Percentiles rank a stretch among this genome's conserved stretches.
Evolutionary conservation across 2,113 vertebrate genomes (phyloP).

Genomic region (Puntigrus tetrazona): DNA sequence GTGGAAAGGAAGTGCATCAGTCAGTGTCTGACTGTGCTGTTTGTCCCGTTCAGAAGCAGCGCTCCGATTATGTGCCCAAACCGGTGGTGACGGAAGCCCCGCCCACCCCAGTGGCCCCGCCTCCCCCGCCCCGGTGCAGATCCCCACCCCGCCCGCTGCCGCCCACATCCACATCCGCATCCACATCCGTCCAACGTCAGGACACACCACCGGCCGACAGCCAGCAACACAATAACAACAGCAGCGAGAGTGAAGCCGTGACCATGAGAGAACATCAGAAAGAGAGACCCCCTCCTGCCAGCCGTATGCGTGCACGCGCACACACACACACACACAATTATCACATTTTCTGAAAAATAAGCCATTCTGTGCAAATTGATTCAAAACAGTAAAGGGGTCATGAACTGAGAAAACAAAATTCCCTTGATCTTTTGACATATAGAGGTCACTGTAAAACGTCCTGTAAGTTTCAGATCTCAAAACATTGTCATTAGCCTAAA

Average conservation of each 20-base stretch:
- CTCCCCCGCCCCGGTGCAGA: conserved; percentile 61
- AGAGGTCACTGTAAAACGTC: no score
- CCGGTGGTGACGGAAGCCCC: conserved; percentile 40
- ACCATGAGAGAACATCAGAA: conserved; percentile 75
- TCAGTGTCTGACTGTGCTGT: neutral
- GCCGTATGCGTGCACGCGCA: conserved; percentile 62
- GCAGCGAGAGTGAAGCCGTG: conserved; percentile 75
- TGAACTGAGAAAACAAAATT: no score
- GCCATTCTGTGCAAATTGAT: neutral
- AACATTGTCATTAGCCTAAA: no score
- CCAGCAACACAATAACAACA: conserved; percentile 70
- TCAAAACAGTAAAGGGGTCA: neutral
- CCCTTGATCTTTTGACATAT: no score
- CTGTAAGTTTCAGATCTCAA: no score
- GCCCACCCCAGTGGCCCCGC: conserved; percentile 51
- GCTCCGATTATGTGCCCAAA: conserved; percentile 74
- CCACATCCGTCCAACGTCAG: conserved; percentile 33
- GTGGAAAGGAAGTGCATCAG: neutral
- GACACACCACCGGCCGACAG: neutral
- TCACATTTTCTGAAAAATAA: neutral
- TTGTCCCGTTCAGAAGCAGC: conserved; percentile 82
- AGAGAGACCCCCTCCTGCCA: conserved; percentile 70
- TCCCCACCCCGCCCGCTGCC: conserved; percentile 67
- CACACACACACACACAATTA: neutral
- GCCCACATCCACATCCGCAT: conserved; percentile 29